Conservation (phyloP, 2,888 invertebrate species). For the Chymomyza procnemis region DNA sequence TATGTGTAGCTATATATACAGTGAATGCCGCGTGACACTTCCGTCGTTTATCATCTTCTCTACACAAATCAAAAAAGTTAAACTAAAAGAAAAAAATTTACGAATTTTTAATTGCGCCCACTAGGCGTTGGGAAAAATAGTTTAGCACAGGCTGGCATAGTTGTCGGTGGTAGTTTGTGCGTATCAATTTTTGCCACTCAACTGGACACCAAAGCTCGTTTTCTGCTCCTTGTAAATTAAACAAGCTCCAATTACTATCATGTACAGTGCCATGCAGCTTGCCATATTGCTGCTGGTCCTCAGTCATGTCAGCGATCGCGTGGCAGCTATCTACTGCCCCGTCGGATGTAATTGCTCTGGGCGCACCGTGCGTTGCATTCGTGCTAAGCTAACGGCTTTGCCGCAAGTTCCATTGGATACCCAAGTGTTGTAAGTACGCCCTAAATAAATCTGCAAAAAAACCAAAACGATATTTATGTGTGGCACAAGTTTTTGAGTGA, state of each 20-base stretch:
- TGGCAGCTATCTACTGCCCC: conserved; percentile 60
- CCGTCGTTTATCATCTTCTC: not conserved
- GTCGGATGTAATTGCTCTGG: conserved; percentile 73
- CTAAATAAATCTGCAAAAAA: not conserved
- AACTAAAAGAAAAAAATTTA: not conserved
- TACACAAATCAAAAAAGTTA: not conserved
- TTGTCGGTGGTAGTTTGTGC: not conserved
- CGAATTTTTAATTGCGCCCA: conserved; percentile 19
- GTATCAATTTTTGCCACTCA: not conserved
- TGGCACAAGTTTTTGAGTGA: no score
- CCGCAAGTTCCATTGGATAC: conserved; percentile 75
- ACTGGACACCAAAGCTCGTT: not conserved
- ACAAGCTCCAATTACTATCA: not conserved
- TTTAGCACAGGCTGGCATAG: not conserved
- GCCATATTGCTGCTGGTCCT: conserved; percentile 12
- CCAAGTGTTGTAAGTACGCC: conserved; percentile 74
- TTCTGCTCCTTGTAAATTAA: not conserved
- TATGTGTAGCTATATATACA: not conserved
- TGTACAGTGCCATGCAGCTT: not conserved
- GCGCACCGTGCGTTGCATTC: conserved; percentile 75
- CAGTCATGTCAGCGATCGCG: conserved; percentile 32
- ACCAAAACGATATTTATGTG: no score
- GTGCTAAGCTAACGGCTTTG: conserved; percentile 65
- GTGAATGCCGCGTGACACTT: not conserved
- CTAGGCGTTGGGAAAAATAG: not conserved